phyloP scores from a whole-genome alignment of 2,113 vertebrate species.

The Scomber colias region DNA sequence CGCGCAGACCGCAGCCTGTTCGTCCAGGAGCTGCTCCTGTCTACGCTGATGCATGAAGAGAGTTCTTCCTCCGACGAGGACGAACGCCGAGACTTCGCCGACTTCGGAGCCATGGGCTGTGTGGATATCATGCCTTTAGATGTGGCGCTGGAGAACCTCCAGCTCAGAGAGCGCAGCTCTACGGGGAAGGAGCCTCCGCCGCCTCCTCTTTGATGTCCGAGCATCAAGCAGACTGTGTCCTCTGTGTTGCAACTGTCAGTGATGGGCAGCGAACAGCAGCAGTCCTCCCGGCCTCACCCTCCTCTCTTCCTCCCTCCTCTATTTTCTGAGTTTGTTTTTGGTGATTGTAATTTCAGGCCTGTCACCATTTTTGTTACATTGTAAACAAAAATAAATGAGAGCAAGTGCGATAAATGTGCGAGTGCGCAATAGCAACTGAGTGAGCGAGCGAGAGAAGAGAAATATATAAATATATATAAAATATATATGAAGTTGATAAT shows the following conservation, averaged over 20 bases:
- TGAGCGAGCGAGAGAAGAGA: constrained; percentile 90
- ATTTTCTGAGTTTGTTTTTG: constrained; percentile 86
- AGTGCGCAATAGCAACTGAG: constrained; percentile 69
- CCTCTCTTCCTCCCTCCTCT: constrained; percentile 73
- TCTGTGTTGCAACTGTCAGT: constrained; percentile 99
- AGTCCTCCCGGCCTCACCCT: constrained; percentile 48
- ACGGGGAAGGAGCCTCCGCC: constrained; percentile 97
- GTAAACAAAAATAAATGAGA: constrained; percentile 97
- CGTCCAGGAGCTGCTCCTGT: constrained; percentile 97
- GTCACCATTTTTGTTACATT: constrained; percentile 99
- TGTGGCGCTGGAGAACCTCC: constrained; percentile 99
- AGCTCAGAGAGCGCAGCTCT: constrained; percentile 95
- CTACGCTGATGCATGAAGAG: constrained; percentile 96
- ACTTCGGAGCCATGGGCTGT: constrained; percentile 99
- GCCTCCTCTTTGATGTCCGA: constrained; percentile 99
- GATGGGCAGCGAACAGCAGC: constrained; percentile 89
- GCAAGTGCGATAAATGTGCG: constrained; percentile 72
- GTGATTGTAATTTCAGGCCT: constrained; percentile 99
- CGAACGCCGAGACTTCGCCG: constrained; percentile 94
- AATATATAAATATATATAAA: constrained; percentile 85
- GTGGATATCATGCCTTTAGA: constrained; percentile 99
- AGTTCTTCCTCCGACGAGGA: constrained; percentile 99
- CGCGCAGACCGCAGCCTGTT: constrained; percentile 97
- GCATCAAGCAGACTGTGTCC: constrained; percentile 98
- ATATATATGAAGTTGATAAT: constrained; percentile 92